Conservation (phyloP, 2,888 invertebrate genomes). For the Melipona bicolor region DNA sequence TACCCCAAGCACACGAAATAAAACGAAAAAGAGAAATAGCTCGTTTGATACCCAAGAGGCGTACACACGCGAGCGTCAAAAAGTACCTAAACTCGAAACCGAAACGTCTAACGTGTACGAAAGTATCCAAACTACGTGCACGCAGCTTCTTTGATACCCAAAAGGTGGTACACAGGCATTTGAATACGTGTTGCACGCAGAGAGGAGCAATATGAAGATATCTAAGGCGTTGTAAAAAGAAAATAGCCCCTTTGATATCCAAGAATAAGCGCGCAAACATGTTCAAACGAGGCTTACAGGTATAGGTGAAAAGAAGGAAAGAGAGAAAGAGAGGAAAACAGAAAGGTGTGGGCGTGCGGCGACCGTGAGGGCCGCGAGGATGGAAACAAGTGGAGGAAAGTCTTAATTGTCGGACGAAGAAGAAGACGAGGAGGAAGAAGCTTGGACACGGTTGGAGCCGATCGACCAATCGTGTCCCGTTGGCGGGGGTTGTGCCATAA, state of each 20-base stretch:
- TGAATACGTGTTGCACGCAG: no score
- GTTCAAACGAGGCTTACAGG: background rate
- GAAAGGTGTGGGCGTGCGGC: conserved; percentile 19
- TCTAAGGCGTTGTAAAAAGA: background rate
- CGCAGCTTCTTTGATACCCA: no score
- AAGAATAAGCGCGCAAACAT: background rate
- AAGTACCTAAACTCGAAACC: no score
- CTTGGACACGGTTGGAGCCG: conserved; percentile 28
- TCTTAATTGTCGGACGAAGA: conserved; percentile 14
- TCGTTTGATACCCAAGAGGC: no score
- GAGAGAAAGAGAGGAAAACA: background rate
- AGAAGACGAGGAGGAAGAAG: background rate
- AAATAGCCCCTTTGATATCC: background rate
- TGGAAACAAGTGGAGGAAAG: conserved; percentile 40
- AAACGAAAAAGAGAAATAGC: no score
- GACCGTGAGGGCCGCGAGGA: conserved; percentile 38
- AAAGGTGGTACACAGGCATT: no score
- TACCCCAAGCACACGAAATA: no score
- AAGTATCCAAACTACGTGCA: no score
- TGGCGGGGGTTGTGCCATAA: conserved; percentile 83
- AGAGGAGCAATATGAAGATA: no score
- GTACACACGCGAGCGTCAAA: no score
- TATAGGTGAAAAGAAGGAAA: background rate
- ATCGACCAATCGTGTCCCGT: conserved; percentile 67
- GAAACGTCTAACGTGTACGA: no score